Percentiles rank a stretch among this genome's conserved stretches.
These are phyloP conservation scores for Melanogrammus aeglefinus DNA, from an alignment of 2,797 vertebrate species.

Conservation along the genomic window DNA sequence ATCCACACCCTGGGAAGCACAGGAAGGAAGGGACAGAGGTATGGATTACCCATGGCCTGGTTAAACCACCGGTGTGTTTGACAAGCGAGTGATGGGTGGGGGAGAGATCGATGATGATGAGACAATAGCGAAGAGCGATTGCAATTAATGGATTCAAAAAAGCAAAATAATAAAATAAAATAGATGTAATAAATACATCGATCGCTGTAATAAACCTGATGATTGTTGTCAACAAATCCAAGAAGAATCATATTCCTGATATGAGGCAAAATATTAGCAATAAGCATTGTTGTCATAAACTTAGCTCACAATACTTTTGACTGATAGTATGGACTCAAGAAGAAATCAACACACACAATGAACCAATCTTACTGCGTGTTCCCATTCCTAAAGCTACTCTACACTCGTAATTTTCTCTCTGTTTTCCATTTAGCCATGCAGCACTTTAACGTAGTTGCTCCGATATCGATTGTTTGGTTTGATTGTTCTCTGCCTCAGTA, in stretches of 20 bases:
- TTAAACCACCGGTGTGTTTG: neutral
- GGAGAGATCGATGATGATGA: neutral
- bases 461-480: neutral
- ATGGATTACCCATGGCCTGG: neutral
- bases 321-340: neutral
- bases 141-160: no score
- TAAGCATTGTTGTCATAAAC: neutral
- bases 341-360: neutral
- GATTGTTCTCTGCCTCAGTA: neutral
- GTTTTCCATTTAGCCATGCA: neutral
- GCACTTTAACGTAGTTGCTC: neutral
- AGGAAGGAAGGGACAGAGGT: neutral
- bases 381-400: neutral
- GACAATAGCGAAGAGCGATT: no score
- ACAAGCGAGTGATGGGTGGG: neutral
- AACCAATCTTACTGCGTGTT: neutral
- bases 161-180: neutral
- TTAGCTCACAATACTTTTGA: neutral
- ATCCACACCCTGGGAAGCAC: conserved; percentile 82
- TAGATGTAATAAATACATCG: neutral
- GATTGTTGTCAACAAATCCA: neutral
- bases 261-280: neutral
- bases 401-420: neutral
- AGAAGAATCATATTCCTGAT: neutral
- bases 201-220: no score